Evolutionary conservation across 2,113 vertebrate species (phyloP).

Genomic region (Guaruba guarouba): DNA sequence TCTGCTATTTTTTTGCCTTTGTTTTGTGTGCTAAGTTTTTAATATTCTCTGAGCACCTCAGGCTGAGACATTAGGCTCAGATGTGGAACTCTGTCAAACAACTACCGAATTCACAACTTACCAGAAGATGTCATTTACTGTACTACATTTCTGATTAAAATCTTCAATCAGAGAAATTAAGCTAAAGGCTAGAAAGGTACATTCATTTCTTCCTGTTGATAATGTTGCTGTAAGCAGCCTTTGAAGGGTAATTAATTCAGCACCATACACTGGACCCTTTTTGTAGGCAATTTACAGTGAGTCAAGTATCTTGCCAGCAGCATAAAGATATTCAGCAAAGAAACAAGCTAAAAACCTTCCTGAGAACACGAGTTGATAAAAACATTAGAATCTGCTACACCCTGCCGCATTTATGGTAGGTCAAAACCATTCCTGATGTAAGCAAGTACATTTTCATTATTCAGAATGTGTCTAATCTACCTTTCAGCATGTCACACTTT

Average conservation of each 20-base stretch:
- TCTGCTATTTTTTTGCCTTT: constrained; percentile 49
- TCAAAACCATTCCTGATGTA: constrained; percentile 1
- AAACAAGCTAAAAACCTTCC: constrained; percentile 32
- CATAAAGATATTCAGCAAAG: background rate
- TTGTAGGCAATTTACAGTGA: constrained; percentile 6
- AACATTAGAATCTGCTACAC: constrained; percentile 1
- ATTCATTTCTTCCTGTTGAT: constrained; percentile 61
- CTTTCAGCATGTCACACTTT: background rate
- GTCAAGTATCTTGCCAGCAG: constrained; percentile 39
- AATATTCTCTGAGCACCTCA: constrained; percentile 54
- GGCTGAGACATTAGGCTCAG: constrained; percentile 66
- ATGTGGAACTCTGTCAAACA: constrained; percentile 56
- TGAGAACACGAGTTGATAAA: constrained; percentile 21
- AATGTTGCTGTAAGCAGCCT: constrained; percentile 51
- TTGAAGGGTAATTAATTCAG: constrained; percentile 70
- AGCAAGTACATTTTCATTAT: background rate
- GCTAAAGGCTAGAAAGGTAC: constrained; percentile 46
- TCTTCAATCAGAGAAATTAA: constrained; percentile 67
- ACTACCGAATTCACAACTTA: constrained; percentile 62
- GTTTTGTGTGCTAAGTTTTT: constrained; percentile 46
- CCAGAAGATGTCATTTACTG: constrained; percentile 68
- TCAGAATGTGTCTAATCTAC: background rate
- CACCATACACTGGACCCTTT: constrained; percentile 42
- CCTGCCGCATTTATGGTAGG: background rate
- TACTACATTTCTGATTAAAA: constrained; percentile 73